Conservation (phyloP, 2,797 vertebrate genomes). For the Labeo calbasu region DNA sequence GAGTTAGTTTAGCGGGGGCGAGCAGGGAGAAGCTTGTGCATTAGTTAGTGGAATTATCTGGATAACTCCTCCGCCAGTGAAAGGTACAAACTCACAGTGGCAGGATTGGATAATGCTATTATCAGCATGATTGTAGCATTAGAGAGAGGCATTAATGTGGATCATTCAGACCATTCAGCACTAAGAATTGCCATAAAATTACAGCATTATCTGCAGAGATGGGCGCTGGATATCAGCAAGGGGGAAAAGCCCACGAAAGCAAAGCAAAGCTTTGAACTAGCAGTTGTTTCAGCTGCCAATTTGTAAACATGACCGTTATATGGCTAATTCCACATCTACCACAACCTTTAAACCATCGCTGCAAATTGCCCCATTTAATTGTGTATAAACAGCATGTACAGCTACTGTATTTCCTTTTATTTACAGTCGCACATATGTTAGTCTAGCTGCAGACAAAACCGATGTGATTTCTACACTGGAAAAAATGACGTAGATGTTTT, state of each 20-base stretch:
- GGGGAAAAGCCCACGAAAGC: constrained; percentile 64
- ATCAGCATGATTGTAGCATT: constrained; percentile 78
- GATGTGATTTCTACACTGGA: neutral
- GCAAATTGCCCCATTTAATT: constrained; percentile 47
- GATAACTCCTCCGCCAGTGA: constrained; percentile 71
- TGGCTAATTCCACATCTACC: constrained; percentile 44
- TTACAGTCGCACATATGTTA: neutral
- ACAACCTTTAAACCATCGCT: constrained; percentile 41
- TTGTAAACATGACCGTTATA: constrained; percentile 66
- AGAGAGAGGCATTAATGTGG: constrained; percentile 80
- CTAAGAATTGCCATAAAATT: constrained; percentile 79
- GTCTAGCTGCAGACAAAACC: neutral
- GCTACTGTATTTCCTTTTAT: constrained; percentile 21
- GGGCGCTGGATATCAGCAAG: constrained; percentile 72
- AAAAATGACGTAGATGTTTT: neutral
- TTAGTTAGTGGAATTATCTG: constrained; percentile 82
- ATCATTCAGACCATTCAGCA: constrained; percentile 76
- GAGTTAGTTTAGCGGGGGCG: constrained; percentile 64
- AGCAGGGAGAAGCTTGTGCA: constrained; percentile 70
- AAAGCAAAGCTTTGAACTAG: constrained; percentile 77
- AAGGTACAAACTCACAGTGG: constrained; percentile 73
- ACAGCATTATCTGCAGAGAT: constrained; percentile 76
- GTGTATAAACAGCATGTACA: constrained; percentile 20
- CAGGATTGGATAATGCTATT: constrained; percentile 82
- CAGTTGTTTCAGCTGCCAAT: constrained; percentile 65